Percentiles rank a stretch among this genome's conserved stretches.
phyloP scores from a whole-genome alignment of 2,797 vertebrate species.

The Notolepis coatsorum region DNA sequence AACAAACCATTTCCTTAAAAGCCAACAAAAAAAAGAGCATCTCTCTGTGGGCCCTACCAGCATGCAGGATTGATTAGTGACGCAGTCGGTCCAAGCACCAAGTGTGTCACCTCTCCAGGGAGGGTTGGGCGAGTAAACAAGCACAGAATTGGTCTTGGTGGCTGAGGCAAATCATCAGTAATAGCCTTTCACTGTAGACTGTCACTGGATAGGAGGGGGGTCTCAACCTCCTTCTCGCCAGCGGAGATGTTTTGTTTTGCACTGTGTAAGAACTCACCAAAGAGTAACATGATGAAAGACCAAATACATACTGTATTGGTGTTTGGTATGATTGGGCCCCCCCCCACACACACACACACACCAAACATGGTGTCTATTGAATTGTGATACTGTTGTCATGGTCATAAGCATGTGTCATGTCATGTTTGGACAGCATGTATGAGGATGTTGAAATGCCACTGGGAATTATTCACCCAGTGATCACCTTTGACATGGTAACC shows the following conservation, averaged over 20 bases:
- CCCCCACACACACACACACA: too few relatives aligned
- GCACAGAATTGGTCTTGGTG: conserved; percentile 39
- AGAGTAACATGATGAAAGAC: not conserved
- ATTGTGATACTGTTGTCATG: too few relatives aligned
- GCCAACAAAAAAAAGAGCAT: conserved; percentile 44
- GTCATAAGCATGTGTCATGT: too few relatives aligned
- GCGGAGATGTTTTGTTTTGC: conserved; percentile 2
- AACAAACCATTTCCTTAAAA: conserved; percentile 56
- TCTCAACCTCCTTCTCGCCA: not conserved
- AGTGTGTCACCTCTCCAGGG: conserved; percentile 70
- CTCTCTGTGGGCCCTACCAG: conserved; percentile 29
- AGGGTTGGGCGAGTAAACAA: conserved; percentile 55
- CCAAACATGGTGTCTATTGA: too few relatives aligned
- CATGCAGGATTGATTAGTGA: conserved; percentile 70
- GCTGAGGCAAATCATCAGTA: conserved; percentile 52
- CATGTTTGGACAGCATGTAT: too few relatives aligned
- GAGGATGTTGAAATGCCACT: too few relatives aligned
- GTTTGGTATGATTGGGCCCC: not conserved
- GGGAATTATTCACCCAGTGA: too few relatives aligned
- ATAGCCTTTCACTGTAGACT: conserved; percentile 52
- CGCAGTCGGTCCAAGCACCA: conserved; percentile 61
- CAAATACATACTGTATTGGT: not conserved
- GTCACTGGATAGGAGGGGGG: conserved; percentile 10
- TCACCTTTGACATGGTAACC: too few relatives aligned
- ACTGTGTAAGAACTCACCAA: not conserved